Percentiles rank a stretch among this genome's conserved stretches.
These are phyloP conservation scores for Lochmaea crataegi DNA, from an alignment of 2,888 invertebrate genomes.

Conservation along the genomic window DNA sequence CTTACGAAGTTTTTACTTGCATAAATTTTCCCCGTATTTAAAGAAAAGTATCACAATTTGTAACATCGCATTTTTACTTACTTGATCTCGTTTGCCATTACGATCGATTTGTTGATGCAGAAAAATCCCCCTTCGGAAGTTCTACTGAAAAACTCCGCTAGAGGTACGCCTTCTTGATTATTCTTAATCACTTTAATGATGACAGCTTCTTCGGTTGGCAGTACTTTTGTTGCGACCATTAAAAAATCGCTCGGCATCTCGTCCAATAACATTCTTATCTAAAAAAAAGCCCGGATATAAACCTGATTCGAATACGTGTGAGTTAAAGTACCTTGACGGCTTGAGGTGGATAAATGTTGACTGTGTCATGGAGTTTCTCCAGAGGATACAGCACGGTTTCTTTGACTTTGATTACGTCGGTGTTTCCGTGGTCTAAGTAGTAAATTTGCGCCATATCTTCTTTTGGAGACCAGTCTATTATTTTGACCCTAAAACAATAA, in stretches of 20 bases:
- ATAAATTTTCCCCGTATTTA: neutral
- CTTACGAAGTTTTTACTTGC: too few relatives aligned
- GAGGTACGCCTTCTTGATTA: slow-evolving; percentile 59
- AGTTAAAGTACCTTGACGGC: slow-evolving; percentile 56
- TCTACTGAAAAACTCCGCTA: slow-evolving; percentile 79
- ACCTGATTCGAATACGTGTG: neutral
- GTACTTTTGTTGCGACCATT: slow-evolving; percentile 60
- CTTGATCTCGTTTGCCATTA: slow-evolving; percentile 66
- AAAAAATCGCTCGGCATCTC: slow-evolving; percentile 60
- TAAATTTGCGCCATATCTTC: slow-evolving; percentile 66
- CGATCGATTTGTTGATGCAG: slow-evolving; percentile 78
- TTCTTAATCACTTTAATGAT: slow-evolving; percentile 65
- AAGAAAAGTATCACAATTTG: neutral
- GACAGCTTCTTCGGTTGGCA: slow-evolving; percentile 71
- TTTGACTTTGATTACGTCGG: slow-evolving; percentile 61
- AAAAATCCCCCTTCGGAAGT: slow-evolving; percentile 72
- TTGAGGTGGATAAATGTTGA: slow-evolving; percentile 65
- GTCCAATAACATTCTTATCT: slow-evolving; percentile 56
- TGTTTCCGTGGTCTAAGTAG: slow-evolving; percentile 69
- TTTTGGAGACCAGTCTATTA: slow-evolving; percentile 63
- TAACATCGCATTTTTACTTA: slow-evolving; percentile 24
- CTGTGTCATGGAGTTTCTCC: slow-evolving; percentile 62
- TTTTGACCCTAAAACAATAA: slow-evolving; percentile 62
- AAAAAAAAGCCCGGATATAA: neutral
- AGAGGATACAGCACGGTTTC: slow-evolving; percentile 65